A percentile compares a stretch with the other conserved stretches of the same genome.
These are phyloP conservation scores for Alcedo quadribrachys DNA, from an alignment of 2,797 vertebrate species.

Conservation along the genomic window DNA sequence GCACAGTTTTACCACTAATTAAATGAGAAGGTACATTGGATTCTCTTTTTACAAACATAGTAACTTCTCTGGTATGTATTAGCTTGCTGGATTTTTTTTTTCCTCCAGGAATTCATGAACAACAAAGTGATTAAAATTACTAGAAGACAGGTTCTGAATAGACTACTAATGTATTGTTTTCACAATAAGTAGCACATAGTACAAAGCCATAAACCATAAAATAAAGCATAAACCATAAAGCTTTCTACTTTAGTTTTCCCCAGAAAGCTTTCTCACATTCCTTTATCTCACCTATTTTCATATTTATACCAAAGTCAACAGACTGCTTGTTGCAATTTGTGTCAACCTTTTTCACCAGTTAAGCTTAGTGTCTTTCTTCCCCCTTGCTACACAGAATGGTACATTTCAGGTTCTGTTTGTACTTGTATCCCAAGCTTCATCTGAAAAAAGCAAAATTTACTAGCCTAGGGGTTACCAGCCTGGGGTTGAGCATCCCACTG, in stretches of 20 bases:
- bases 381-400: background rate
- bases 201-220: background rate
- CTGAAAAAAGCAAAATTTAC: background rate
- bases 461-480: background rate
- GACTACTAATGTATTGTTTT: background rate
- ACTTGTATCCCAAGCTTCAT: background rate
- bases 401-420: background rate
- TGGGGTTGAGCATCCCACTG: background rate
- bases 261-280: conserved; percentile 8
- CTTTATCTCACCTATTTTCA: background rate
- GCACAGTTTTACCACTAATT: background rate
- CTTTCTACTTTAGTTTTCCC: background rate
- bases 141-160: background rate
- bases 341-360: background rate
- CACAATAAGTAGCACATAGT: background rate
- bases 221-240: background rate
- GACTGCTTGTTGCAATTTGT: background rate
- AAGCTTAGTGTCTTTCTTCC: background rate
- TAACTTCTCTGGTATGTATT: background rate
- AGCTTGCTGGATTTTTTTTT: background rate
- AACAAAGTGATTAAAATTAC: background rate
- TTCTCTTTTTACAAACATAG: background rate
- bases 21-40: background rate
- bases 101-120: background rate
- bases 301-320: conserved; percentile 14